Evolutionary conservation across 2,113 vertebrate genomes (phyloP).

Genomic region (Varanus komodoensis): DNA sequence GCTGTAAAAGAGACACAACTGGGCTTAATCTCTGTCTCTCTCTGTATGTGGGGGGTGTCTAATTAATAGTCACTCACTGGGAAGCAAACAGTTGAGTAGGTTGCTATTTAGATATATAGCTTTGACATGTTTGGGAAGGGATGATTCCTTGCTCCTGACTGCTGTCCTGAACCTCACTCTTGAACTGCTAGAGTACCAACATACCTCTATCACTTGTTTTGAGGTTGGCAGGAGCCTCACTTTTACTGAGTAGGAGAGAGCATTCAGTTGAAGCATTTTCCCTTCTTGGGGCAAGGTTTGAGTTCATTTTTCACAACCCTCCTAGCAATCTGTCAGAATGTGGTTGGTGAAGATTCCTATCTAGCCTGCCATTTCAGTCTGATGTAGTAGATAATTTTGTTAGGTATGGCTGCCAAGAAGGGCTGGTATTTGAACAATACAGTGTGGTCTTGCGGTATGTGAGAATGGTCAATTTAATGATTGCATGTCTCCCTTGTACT

Average conservation of each 20-base stretch:
- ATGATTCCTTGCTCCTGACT: background rate
- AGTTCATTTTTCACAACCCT: background rate
- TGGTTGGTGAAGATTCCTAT: slow-evolving; percentile 54
- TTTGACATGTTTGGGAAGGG: background rate
- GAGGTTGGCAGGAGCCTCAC: background rate
- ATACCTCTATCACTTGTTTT: background rate
- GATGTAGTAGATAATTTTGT: slow-evolving; percentile 59
- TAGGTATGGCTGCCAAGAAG: background rate
- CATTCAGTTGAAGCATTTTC: background rate
- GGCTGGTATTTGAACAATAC: background rate
- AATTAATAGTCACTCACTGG: background rate
- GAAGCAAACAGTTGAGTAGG: background rate
- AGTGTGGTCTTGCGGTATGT: too few relatives aligned
- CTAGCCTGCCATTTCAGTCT: slow-evolving; percentile 50
- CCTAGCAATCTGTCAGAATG: slow-evolving; percentile 53
- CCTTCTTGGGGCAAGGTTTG: background rate
- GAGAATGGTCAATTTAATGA: background rate
- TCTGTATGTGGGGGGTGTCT: background rate
- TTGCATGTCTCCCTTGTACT: background rate
- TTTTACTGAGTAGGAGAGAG: background rate
- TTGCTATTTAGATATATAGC: background rate
- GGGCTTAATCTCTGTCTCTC: background rate
- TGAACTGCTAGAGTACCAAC: background rate
- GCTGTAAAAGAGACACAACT: background rate
- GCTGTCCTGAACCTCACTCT: background rate